phyloP scores from a whole-genome alignment of 2,113 vertebrate species.

The Tachuris rubrigastra region DNA sequence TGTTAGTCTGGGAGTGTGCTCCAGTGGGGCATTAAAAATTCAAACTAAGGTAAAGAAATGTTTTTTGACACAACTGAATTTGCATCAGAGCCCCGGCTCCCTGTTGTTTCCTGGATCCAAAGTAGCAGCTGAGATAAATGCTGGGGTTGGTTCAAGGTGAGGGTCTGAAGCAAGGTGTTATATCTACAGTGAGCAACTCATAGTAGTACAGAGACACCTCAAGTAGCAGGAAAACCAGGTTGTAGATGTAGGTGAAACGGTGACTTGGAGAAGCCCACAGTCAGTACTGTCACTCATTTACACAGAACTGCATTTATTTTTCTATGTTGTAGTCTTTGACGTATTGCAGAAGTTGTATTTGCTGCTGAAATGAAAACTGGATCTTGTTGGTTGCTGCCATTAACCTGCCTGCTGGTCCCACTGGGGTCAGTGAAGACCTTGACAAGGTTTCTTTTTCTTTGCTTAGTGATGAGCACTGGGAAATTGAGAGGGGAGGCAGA shows the following conservation, averaged over 20 bases:
- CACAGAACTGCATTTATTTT: background rate
- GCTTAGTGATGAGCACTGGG: background rate
- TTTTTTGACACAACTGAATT: background rate
- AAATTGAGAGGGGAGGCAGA: background rate
- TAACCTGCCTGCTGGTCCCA: background rate
- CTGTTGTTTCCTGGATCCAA: background rate
- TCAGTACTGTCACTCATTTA: background rate
- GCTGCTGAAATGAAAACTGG: background rate
- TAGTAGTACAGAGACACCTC: accelerated
- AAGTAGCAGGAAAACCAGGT: background rate
- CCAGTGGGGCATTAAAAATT: background rate
- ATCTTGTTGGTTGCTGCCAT: background rate
- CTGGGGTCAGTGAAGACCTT: background rate
- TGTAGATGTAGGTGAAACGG: background rate
- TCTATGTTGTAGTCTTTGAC: background rate
- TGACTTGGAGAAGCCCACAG: background rate
- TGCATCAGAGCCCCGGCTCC: background rate
- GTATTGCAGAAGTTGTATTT: background rate
- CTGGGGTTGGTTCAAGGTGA: background rate
- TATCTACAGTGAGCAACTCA: background rate
- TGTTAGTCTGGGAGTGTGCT: background rate
- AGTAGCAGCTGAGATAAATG: background rate
- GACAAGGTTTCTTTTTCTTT: background rate
- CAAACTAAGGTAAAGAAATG: background rate
- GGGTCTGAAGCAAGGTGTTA: background rate